Evolutionary conservation across 2,888 invertebrate species (phyloP).

Genomic region (Pseudococcus jackbeardsleyi): DNA sequence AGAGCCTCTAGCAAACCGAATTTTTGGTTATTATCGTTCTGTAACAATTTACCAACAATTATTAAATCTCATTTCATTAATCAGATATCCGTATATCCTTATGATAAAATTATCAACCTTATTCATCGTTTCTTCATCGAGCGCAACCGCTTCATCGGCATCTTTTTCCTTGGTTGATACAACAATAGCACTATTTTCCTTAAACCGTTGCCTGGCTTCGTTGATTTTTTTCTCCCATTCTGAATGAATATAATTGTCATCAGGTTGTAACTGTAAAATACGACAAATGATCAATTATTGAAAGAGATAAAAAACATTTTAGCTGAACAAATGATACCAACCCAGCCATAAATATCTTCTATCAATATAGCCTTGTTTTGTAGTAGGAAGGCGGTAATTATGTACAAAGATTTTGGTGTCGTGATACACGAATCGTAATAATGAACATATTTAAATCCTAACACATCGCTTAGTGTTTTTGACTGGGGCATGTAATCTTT

Average conservation of each 20-base stretch:
- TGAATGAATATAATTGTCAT: constrained; percentile 84
- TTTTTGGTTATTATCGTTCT: constrained; percentile 86
- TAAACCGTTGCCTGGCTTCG: constrained; percentile 88
- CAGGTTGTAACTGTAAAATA: constrained; percentile 80
- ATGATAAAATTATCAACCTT: neutral
- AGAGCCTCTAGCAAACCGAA: constrained; percentile 92
- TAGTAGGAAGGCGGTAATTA: constrained; percentile 89
- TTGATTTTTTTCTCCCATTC: constrained; percentile 86
- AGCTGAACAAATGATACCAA: constrained; percentile 71
- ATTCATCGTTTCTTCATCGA: constrained; percentile 50
- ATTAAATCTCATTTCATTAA: neutral
- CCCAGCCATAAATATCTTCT: constrained; percentile 92
- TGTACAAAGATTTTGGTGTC: constrained; percentile 88
- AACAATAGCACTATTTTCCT: constrained; percentile 79
- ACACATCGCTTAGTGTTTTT: constrained; percentile 90
- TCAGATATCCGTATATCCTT: neutral
- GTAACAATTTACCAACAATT: constrained; percentile 63
- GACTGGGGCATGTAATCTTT: constrained; percentile 90
- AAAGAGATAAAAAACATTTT: neutral
- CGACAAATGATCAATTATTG: neutral
- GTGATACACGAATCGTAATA: constrained; percentile 77
- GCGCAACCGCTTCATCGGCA: constrained; percentile 73
- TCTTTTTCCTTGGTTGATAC: constrained; percentile 80
- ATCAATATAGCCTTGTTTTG: constrained; percentile 88
- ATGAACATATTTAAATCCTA: constrained; percentile 90